Evolutionary conservation across 2,113 vertebrate species (phyloP).

Genomic region (Drymodes brunneopygia): DNA sequence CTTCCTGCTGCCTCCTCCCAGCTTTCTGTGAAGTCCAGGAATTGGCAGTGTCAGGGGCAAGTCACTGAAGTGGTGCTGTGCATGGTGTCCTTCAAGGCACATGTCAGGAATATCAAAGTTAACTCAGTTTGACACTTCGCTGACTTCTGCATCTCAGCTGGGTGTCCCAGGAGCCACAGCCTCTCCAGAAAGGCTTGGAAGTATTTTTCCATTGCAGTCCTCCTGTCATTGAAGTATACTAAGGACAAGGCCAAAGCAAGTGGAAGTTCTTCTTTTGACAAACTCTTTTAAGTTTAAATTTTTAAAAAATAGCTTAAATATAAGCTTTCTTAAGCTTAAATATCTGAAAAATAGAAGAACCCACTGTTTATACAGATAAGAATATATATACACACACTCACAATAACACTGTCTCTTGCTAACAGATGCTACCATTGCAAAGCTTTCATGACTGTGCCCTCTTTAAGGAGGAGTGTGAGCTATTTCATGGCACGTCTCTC

Average conservation of each 20-base stretch:
- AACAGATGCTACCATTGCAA: background rate
- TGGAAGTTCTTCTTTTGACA: background rate
- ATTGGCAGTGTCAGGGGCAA: fast-evolving
- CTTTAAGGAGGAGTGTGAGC: background rate
- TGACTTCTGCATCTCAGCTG: background rate
- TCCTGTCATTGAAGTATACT: background rate
- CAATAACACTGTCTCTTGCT: background rate
- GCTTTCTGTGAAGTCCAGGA: background rate
- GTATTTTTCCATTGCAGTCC: background rate
- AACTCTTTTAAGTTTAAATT: background rate
- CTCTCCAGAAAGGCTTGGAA: background rate
- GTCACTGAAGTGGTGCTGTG: background rate
- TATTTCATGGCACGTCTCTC: background rate
- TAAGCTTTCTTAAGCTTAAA: background rate
- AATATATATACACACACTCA: background rate
- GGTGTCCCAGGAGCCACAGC: background rate
- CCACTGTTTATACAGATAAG: background rate
- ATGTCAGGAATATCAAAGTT: fast-evolving
- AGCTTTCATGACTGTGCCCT: background rate
- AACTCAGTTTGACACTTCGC: background rate
- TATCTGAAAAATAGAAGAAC: background rate
- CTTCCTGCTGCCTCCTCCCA: background rate
- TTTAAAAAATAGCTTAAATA: background rate
- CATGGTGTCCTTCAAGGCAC: background rate
- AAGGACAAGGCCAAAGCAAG: background rate